Evolutionary conservation across 2,888 invertebrate genomes (phyloP).

Genomic region (Ennomos fuscantarius): DNA sequence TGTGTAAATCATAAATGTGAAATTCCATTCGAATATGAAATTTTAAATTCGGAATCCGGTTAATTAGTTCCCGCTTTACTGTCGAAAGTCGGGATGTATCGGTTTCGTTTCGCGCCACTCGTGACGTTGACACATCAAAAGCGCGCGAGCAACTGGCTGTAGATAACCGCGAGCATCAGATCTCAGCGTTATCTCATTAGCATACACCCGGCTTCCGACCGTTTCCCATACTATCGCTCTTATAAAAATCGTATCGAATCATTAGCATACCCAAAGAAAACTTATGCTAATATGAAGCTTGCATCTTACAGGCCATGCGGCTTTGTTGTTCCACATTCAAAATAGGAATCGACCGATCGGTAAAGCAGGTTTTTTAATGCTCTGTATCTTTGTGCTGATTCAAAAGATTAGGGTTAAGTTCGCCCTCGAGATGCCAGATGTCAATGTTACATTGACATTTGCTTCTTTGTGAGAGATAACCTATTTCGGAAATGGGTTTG

Average conservation of each 20-base stretch:
- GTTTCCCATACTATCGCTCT: conserved; percentile 67
- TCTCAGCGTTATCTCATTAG: conserved; percentile 77
- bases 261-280: conserved; percentile 80
- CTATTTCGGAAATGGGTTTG: conserved; percentile 75
- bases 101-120: conserved; percentile 47
- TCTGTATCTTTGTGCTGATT: conserved; percentile 64
- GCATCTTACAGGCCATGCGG: conserved; percentile 52
- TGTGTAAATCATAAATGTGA: background rate
- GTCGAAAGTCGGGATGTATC: conserved; percentile 49
- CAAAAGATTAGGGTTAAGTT: conserved; percentile 75
- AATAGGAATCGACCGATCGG: conserved; percentile 75
- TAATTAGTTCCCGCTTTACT: conserved; percentile 32
- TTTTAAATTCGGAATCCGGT: conserved; percentile 33
- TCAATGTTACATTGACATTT: conserved; percentile 74
- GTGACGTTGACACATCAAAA: conserved; percentile 71
- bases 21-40: conserved; percentile 24
- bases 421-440: conserved; percentile 69
- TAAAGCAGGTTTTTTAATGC: conserved; percentile 81
- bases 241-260: conserved; percentile 64
- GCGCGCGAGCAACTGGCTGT: conserved; percentile 79
- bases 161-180: conserved; percentile 68
- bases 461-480: conserved; percentile 59
- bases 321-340: conserved; percentile 71
- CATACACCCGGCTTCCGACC: conserved; percentile 61
- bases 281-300: conserved; percentile 75